Conservation (phyloP, 2,797 vertebrate genomes). For the Pampus argenteus region DNA sequence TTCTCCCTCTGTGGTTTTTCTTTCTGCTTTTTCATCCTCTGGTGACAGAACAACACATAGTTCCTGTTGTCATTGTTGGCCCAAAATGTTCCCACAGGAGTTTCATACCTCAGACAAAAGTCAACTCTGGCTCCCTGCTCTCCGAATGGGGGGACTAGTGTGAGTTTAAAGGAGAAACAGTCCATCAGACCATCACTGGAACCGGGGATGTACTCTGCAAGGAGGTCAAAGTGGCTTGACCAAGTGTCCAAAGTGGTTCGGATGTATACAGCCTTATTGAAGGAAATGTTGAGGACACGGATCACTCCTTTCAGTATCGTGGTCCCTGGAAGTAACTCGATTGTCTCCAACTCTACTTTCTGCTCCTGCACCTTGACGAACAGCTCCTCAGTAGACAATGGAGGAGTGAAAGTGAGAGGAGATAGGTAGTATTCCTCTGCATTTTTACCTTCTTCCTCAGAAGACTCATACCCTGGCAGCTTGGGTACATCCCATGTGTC, state of each 20-base stretch:
- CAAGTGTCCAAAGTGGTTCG: conserved; percentile 92
- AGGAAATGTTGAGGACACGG: conserved; percentile 94
- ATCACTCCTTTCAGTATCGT: conserved; percentile 90
- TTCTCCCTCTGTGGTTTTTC: conserved; percentile 76
- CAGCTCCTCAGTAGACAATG: conserved; percentile 85
- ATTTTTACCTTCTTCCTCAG: conserved; percentile 75
- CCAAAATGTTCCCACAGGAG: conserved; percentile 93
- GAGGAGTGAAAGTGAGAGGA: conserved; percentile 83
- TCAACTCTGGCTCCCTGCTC: conserved; percentile 88
- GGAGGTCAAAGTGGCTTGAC: conserved; percentile 92
- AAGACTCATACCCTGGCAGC: conserved; percentile 67
- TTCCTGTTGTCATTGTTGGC: conserved; percentile 92
- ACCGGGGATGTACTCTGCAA: conserved; percentile 91
- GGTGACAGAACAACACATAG: conserved; percentile 90
- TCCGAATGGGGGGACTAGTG: conserved; percentile 89
- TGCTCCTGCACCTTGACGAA: conserved; percentile 85
- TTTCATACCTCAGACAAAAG: conserved; percentile 96
- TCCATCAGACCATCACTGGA: conserved; percentile 89
- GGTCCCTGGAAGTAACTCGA: conserved; percentile 86
- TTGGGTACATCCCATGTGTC: conserved; percentile 87
- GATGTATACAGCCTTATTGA: conserved; percentile 90
- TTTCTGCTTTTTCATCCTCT: conserved; percentile 73
- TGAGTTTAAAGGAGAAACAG: conserved; percentile 92
- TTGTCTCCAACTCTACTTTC: conserved; percentile 89
- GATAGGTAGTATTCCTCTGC: conserved; percentile 87